These are phyloP conservation scores for Euura saliciscinereae DNA, from an alignment of 1,140 invertebrate genomes.

Conservation along the genomic window DNA sequence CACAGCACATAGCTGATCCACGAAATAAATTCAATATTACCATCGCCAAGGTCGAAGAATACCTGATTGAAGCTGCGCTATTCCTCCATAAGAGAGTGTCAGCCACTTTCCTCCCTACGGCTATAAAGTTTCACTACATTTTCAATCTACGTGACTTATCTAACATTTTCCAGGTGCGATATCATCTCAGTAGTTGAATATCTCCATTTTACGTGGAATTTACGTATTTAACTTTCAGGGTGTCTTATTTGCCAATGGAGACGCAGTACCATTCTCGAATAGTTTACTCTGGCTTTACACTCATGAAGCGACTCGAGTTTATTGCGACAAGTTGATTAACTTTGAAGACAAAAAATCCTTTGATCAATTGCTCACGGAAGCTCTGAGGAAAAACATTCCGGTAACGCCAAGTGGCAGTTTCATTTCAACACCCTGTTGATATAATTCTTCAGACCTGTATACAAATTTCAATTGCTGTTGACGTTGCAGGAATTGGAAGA, in stretches of 20 bases:
- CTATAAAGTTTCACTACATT: constrained; percentile 93
- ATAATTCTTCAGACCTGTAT: not conserved
- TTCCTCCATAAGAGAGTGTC: constrained; percentile 79
- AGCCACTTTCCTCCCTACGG: constrained; percentile 84
- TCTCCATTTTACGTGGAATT: not conserved
- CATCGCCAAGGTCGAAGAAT: constrained; percentile 66
- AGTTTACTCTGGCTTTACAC: constrained; percentile 83
- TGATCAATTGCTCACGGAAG: constrained; percentile 75
- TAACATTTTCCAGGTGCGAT: constrained; percentile 82
- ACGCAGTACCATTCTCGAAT: constrained; percentile 72
- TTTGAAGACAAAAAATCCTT: constrained; percentile 73
- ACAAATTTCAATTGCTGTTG: constrained; percentile 20
- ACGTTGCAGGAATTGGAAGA: constrained; percentile 69
- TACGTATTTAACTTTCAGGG: constrained; percentile 65
- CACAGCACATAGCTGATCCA: constrained; percentile 76
- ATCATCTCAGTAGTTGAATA: not conserved
- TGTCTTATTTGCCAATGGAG: constrained; percentile 83
- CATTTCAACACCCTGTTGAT: no score
- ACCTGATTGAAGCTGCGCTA: constrained; percentile 75
- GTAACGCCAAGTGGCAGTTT: constrained; percentile 47
- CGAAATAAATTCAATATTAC: constrained; percentile 68
- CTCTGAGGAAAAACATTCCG: constrained; percentile 85
- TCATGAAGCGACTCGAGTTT: constrained; percentile 89
- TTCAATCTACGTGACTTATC: constrained; percentile 93
- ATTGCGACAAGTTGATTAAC: constrained; percentile 86